Evolutionary conservation across 2,888 invertebrate species (phyloP), one percentile per base, ranked within the genome.

Genomic region (Agonopterix heracliana): DNA sequence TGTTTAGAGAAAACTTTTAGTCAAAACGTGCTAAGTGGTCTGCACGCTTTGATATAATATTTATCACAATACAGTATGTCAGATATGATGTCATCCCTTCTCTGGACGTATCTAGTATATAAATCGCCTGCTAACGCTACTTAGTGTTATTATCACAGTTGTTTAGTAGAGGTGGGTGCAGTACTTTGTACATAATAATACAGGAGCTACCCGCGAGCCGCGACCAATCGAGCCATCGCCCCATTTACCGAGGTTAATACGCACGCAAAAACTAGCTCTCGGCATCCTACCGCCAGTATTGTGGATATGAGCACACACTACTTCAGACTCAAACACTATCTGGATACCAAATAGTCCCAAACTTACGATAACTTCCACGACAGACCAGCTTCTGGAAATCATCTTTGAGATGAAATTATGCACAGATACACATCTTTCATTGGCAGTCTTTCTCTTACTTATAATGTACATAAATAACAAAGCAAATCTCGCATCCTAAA

Each of bases 131-230:
- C 88, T 89, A 89, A 74, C 26, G 86, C 89, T 89, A 89, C 89
- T 89, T 89, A 89, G 89, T 88, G 87, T 88, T 89, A 89, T 87
- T 89, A 89, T 89, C 89, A 89, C 89, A 89, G 89, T 88, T 89
- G 86, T 85, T 89, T 87, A 87, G 81, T 81, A 87, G 89, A 89
- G 89, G 89, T 89, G 89, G 89, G 89, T 87, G 88, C 79, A 86
- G 88, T 88, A 88, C 88, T 85, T 88, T 88, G 89, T 89, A 89
- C 88, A 88, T 77, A 77, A 74, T 77, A 79, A 81, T 78, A 81
- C 85, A 83, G 84, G 84, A 83, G 79, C 76, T 76, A 79, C 81
- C 81, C 79, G 82, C 78, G 68, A 74, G 74, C 73, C 74, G 79
- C 73, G 79, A 78, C 69, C 76, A 75, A 72, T 71, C 73, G 78